Conservation (phyloP, 37 sponge, comb jelly and placozoan species). For the Geodia barretti region DNA sequence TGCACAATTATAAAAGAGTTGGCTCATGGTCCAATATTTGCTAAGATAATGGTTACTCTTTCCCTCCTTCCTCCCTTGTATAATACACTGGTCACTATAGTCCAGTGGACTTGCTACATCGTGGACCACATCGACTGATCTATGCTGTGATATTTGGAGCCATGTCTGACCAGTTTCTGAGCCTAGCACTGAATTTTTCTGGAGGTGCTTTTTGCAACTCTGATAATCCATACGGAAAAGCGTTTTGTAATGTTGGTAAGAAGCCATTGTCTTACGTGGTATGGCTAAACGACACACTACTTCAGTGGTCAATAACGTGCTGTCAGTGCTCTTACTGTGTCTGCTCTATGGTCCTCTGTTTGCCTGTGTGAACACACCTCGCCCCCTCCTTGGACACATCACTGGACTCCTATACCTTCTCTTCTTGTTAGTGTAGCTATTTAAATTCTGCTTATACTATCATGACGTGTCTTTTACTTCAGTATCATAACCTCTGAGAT, state of each 20-base stretch:
- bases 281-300: too few relatives aligned
- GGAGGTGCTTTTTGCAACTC: neutral
- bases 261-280: neutral
- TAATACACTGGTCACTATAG: neutral
- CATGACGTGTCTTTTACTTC: too few relatives aligned
- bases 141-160: neutral
- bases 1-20: too few relatives aligned
- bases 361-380: slow-evolving; percentile 1
- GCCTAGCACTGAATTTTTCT: neutral
- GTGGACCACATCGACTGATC: neutral
- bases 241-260: neutral
- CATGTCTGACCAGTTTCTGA: neutral
- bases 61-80: too few relatives aligned
- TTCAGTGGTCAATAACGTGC: neutral
- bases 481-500: too few relatives aligned
- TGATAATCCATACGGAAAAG: neutral
- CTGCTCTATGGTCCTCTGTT: neutral
- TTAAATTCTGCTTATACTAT: too few relatives aligned
- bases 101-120: slow-evolving; percentile 1
- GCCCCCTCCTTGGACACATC: slow-evolving; percentile 1
- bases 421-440: slow-evolving; percentile 1
- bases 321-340: neutral
- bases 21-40: neutral
- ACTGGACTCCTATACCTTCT: slow-evolving; percentile 1
- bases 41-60: too few relatives aligned